A percentile compares a stretch with the other conserved stretches of the same genome.
Conservation (phyloP, 2,888 invertebrate species). For the Drosophila yooni region DNA sequence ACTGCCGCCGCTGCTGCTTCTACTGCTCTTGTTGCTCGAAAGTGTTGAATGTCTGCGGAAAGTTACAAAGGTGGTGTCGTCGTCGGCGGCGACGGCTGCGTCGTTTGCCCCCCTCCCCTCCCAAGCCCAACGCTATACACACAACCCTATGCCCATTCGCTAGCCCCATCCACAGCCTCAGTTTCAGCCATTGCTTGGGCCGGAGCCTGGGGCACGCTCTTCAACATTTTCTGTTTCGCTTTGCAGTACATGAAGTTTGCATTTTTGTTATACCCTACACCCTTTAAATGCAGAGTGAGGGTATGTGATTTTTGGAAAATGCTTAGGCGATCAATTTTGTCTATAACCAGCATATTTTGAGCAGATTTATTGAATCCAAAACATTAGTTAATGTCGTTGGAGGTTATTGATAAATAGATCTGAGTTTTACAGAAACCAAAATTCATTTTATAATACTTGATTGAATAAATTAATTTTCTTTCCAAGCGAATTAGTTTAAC, state of each 20-base stretch:
- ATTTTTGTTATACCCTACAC: constrained; percentile 56
- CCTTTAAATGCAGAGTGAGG: neutral
- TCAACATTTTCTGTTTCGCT: constrained; percentile 70
- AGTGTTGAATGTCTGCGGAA: constrained; percentile 75
- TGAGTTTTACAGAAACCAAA: too few species aligned
- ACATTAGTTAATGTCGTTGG: neutral
- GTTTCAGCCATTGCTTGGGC: constrained; percentile 35
- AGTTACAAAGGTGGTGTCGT: constrained; percentile 71
- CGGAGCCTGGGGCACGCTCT: constrained; percentile 55
- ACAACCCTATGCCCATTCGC: constrained; percentile 6
- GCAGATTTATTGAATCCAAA: neutral
- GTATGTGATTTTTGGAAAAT: neutral
- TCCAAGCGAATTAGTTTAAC: neutral
- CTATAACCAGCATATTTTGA: neutral
- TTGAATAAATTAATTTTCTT: neutral
- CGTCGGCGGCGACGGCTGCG: constrained; percentile 25
- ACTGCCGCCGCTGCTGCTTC: constrained; percentile 28
- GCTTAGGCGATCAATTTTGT: neutral
- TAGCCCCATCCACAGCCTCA: constrained; percentile 19
- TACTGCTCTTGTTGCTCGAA: constrained; percentile 59
- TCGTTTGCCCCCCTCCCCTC: neutral
- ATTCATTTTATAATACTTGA: too few species aligned
- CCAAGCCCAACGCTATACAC: neutral
- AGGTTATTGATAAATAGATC: neutral
- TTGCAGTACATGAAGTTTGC: constrained; percentile 69